Evolutionary conservation across 2,797 vertebrate genomes (phyloP), one percentile per base, ranked within the genome.

Genomic region (Anomalospiza imberbis): DNA sequence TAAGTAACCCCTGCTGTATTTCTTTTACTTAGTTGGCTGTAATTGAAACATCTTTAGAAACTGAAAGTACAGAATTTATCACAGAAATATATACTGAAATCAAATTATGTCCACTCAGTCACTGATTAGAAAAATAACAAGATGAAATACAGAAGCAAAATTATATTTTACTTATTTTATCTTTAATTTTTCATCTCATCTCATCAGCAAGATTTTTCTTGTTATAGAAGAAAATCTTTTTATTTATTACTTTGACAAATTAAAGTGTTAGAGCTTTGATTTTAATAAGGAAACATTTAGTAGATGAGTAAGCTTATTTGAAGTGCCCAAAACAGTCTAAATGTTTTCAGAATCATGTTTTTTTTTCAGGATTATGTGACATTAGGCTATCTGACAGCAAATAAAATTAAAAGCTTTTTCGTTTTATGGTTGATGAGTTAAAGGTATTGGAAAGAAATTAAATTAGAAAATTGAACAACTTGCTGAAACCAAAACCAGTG

Each of bases 381-480:
- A 24, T 58, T 55, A 53, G 80, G 57, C 57, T 74, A 58, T 73
- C 42, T 89, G 57, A 70, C 42, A 91, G 65, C 51, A 83, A 83
- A 48, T 65, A 45, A 29, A 83, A 93, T 89, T 47, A 44, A 81
- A 93, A 78, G 36, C 17, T 86, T 92, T 94, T 76, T n/a, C 55
- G 51, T 88, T 89, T 95, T 84, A 78, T 4, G 9, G 54, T 85
- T 80, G 79, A 89, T 83, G 32, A 53, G 13, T 91, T 82, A 85
- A 91, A 94, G 75, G 47, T 72, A 34, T 85, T 74, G 58, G 72
- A 94, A 91, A 89, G 44, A 85, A 94, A 87, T 57, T 2, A 85
- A 87, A 88, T 90, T 77, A 45, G 66, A 70, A 88, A 85, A 94
- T 53, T 38, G n/a, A 95, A 88, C 54, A 75, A 48, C 45, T 89